These are phyloP conservation scores for Drosophila gunungcola DNA, from an alignment of 1,140 invertebrate genomes.

Conservation along the genomic window DNA sequence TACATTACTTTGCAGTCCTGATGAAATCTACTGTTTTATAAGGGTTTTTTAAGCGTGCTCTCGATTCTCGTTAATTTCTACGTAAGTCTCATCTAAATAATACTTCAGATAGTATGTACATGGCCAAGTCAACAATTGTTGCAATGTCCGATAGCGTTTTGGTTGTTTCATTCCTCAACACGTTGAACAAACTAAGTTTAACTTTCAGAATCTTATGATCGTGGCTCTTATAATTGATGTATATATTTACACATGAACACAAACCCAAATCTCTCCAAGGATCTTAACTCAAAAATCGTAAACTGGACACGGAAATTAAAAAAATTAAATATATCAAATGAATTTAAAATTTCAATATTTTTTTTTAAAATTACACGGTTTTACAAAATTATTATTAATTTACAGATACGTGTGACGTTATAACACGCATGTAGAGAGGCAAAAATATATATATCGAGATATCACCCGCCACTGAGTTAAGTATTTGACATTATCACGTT, in stretches of 20 bases:
- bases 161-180: not conserved
- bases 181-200: conserved; percentile 7
- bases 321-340: not conserved
- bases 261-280: conserved; percentile 2
- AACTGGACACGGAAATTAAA: conserved; percentile 5
- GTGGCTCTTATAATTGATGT: conserved; percentile 24
- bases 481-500: conserved; percentile 76
- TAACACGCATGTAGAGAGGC: conserved; percentile 9
- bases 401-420: not conserved
- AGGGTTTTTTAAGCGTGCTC: not conserved
- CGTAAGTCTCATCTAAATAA: conserved; percentile 66
- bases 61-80: conserved; percentile 26
- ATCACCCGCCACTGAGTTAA: conserved; percentile 79
- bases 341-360: not conserved
- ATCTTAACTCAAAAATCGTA: conserved; percentile 11
- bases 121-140: conserved; percentile 51
- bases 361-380: not conserved
- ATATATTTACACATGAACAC: conserved; percentile 38
- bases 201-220: conserved; percentile 7
- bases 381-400: not conserved
- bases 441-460: conserved; percentile 41
- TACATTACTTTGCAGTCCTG: conserved; percentile 8
- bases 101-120: conserved; percentile 73
- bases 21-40: conserved; percentile 5
- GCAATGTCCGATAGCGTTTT: conserved; percentile 19